Evolutionary conservation across 2,888 invertebrate genomes (phyloP).

Genomic region (Mythimna pallens): DNA sequence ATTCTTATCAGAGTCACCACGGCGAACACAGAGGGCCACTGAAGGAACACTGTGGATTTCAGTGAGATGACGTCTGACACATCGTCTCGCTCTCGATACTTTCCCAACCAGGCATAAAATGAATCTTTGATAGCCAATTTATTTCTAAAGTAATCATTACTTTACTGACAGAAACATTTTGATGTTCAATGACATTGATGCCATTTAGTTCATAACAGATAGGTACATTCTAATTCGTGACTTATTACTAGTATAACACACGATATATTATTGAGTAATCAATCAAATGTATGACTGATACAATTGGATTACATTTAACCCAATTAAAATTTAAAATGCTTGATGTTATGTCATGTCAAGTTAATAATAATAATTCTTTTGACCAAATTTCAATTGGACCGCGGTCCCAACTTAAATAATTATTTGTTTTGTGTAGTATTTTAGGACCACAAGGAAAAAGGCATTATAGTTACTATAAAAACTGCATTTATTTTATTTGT

Average conservation of each 20-base stretch:
- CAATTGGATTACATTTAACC: slow-evolving; percentile 41
- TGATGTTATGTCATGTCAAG: neutral
- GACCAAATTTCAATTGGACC: too few species aligned
- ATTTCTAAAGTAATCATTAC: slow-evolving; percentile 1
- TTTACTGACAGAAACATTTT: slow-evolving; percentile 18
- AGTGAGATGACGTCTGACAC: too few species aligned
- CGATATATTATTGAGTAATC: slow-evolving; percentile 72
- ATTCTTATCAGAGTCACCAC: too few species aligned
- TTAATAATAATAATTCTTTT: neutral
- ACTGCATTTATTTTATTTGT: too few species aligned
- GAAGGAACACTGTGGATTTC: too few species aligned
- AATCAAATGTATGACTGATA: slow-evolving; percentile 60
- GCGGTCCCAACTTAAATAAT: too few species aligned
- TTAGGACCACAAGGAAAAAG: too few species aligned
- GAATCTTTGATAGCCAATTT: slow-evolving; percentile 17
- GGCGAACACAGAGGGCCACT: too few species aligned
- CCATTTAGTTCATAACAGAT: slow-evolving; percentile 44
- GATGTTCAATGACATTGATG: slow-evolving; percentile 64
- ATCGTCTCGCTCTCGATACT: too few species aligned
- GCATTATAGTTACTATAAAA: too few species aligned
- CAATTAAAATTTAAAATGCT: slow-evolving; percentile 21
- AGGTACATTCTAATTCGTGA: slow-evolving; percentile 76
- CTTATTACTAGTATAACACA: slow-evolving; percentile 61
- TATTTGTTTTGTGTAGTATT: too few species aligned
- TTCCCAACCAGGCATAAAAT: neutral